These are phyloP conservation scores for Rattus rattus DNA, from an alignment of 2,113 vertebrate genomes.

Conservation along the genomic window DNA sequence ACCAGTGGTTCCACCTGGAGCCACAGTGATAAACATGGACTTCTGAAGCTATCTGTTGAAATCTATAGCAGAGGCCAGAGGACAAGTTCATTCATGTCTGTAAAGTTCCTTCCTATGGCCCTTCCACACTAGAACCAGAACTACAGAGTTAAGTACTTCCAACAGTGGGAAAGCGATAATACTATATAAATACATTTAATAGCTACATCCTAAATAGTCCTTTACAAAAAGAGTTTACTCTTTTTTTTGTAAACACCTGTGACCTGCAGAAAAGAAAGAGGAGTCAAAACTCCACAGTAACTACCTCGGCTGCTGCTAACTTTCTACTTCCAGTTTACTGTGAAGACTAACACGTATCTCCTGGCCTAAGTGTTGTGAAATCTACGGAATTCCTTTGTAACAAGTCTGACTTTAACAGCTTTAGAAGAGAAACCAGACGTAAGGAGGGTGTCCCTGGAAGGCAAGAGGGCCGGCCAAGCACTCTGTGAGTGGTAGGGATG, in stretches of 20 bases:
- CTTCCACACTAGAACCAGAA: background rate
- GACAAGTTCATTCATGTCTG: background rate
- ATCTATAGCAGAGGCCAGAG: background rate
- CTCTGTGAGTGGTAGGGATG: background rate
- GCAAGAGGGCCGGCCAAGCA: background rate
- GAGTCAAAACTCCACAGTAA: conserved; percentile 12
- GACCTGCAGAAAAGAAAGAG: background rate
- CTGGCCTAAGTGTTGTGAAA: background rate
- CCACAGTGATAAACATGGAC: background rate
- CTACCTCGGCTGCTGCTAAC: background rate
- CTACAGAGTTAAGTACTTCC: background rate
- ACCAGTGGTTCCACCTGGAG: background rate
- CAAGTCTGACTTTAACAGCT: background rate
- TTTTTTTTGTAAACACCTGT: background rate
- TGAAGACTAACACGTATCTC: background rate
- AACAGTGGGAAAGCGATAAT: background rate
- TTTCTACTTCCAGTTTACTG: background rate
- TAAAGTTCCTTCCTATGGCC: background rate
- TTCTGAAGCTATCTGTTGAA: background rate
- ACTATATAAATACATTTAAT: background rate
- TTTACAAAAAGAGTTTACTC: background rate
- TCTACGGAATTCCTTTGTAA: background rate
- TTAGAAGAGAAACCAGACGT: background rate
- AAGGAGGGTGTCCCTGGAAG: background rate
- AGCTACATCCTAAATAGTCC: background rate